Conservation (phyloP, 2,113 vertebrate species). For the Mungos mungo region DNA sequence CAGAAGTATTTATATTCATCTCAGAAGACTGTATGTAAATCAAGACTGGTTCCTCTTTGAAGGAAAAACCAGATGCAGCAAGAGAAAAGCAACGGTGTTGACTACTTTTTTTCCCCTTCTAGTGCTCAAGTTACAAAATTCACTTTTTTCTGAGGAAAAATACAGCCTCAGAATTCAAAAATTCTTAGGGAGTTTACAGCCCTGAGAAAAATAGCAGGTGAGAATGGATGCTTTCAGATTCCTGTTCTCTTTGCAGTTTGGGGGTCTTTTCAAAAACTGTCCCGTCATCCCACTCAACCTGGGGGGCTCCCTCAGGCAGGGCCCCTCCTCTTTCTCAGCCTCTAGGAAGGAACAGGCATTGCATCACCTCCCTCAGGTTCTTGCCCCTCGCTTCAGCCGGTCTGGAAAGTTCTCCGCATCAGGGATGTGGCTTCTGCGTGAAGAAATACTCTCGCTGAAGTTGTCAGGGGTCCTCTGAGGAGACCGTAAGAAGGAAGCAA, state of each 20-base stretch:
- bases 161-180: background rate
- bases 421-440: background rate
- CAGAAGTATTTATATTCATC: background rate
- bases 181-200: background rate
- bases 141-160: slow-evolving; percentile 1
- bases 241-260: background rate
- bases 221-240: background rate
- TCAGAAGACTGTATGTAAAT: slow-evolving; percentile 19
- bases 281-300: background rate
- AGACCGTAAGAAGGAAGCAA: background rate
- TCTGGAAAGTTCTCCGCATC: background rate
- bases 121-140: background rate
- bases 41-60: background rate
- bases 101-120: background rate
- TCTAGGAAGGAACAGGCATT: background rate
- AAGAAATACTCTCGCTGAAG: background rate
- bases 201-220: background rate
- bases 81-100: background rate
- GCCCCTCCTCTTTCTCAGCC: accelerated
- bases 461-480: background rate
- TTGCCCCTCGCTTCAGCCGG: background rate
- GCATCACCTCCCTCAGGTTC: background rate
- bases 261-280: background rate
- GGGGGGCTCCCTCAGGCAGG: background rate
- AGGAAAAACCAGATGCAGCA: background rate